A percentile compares a stretch with the other conserved stretches of the same genome.
These are phyloP conservation scores for Smittia sp. DNA, from an alignment of 2,888 invertebrate genomes.

Conservation along the genomic window DNA sequence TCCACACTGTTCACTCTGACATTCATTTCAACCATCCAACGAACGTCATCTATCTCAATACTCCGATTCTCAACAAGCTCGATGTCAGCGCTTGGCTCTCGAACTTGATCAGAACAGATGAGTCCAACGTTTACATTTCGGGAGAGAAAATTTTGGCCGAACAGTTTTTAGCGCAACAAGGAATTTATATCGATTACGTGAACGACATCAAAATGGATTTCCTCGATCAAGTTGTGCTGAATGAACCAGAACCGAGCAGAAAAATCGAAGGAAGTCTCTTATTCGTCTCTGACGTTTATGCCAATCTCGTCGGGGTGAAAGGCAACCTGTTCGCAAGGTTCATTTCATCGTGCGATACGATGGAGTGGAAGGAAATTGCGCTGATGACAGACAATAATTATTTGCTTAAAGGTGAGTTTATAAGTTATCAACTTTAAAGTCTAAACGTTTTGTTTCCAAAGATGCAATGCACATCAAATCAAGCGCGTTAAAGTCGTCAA, in stretches of 20 bases:
- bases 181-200: not conserved
- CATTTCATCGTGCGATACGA: constrained; percentile 51
- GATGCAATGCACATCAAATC: constrained; percentile 53
- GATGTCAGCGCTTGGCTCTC: constrained; percentile 49
- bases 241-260: constrained; percentile 46
- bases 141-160: not conserved
- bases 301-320: constrained; percentile 45
- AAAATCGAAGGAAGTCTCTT: constrained; percentile 50
- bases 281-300: constrained; percentile 49
- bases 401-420: not conserved
- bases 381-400: not conserved
- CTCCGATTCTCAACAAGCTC: constrained; percentile 43
- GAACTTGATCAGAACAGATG: constrained; percentile 54
- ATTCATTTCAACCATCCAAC: constrained; percentile 44
- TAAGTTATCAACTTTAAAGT: not conserved
- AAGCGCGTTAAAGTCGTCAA: constrained; percentile 45
- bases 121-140: not conserved
- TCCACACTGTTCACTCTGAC: constrained; percentile 47
- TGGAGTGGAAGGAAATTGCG: constrained; percentile 50
- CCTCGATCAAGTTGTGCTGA: not conserved
- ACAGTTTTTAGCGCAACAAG: not conserved
- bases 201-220: constrained; percentile 41
- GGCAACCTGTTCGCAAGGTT: constrained; percentile 48
- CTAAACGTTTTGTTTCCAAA: constrained; percentile 46
- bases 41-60: constrained; percentile 45